Percentiles rank a stretch among this genome's conserved stretches.
phyloP scores from a whole-genome alignment of 2,113 vertebrate species.

The Thryonomys swinderianus region DNA sequence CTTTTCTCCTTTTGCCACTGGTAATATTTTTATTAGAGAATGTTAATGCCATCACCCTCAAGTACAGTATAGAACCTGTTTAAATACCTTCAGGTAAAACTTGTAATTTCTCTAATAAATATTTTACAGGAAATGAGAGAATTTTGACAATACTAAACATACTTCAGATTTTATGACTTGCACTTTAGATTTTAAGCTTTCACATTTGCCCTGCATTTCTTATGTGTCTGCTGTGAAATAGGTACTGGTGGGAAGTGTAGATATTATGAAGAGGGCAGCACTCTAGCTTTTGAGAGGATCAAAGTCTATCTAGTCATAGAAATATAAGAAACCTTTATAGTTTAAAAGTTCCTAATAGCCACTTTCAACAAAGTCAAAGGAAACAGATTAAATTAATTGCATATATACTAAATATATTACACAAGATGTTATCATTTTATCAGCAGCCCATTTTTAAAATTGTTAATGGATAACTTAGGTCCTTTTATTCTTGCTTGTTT shows the following conservation, averaged over 20 bases:
- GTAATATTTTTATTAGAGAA: constrained; percentile 17
- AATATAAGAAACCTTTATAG: not conserved
- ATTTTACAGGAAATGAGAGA: not conserved
- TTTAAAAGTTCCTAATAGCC: not conserved
- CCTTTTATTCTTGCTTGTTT: not conserved
- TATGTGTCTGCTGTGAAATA: not conserved
- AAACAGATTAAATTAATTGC: not conserved
- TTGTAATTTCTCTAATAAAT: not conserved
- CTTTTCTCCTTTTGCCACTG: not conserved
- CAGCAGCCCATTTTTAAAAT: not conserved
- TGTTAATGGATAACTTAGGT: not conserved
- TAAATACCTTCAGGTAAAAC: constrained; percentile 25
- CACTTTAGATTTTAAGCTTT: not conserved
- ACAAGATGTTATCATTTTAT: not conserved
- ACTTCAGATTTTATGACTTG: not conserved
- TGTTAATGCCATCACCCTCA: not conserved
- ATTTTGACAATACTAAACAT: not conserved
- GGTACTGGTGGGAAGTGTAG: not conserved
- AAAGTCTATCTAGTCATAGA: not conserved
- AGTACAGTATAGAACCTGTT: not conserved
- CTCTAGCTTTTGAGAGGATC: not conserved
- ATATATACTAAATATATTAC: not conserved
- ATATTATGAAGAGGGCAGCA: not conserved
- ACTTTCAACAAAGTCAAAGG: not conserved
- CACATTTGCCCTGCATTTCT: not conserved